Base-by-base conservation (phyloP, 2,888 invertebrate species). In the Tetheella fluctuosa region DNA sequence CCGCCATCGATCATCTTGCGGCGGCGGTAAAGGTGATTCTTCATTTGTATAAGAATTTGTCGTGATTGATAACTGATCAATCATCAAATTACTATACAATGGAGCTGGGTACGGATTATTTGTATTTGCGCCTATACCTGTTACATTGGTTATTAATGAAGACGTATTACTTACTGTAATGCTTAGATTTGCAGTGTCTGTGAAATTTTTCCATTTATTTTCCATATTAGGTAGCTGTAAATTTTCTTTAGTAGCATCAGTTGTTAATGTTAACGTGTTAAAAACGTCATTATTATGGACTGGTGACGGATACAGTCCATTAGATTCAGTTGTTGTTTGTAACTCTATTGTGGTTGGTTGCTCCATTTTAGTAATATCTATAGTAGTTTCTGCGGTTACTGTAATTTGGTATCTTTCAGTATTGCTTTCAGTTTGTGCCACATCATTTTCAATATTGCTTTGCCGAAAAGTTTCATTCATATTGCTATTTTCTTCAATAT, bases 51-150 rank as follows among this genome's bases (percentile, higher is more conserved):
- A 78, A 64, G 80, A 77, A 82, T 84, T 83, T 77, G 86, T 86
- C 74, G 86, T 89, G 79, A 89, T 82, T 74, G 84, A 83, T 80
- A 89, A 74, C 76, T 83, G 78, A 83, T 88, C 83, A 74, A 87
- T 84, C 70, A 80, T 67, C 61, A 69, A 66, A 80, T 85, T 83
- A 69, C 82, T 74, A 63, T 86, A 86, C 34, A 74, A 61, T 68
- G 84, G 77, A 60, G 76, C 74, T 63, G 83, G 71, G 74, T 89
- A 87, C 56, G 77, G 76, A 62, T 79, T 80, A 62, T 67, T 73
- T 71, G 69, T 70, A 69, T 67, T 70, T 61, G 67, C 10, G 48
- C 10, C 48, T 20, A 48, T 68, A 58, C 65, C 66, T 57, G 59
- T 65, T 20, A 34, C 57, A 67, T 70, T 52, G 65, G 63, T 70